phyloP scores from a whole-genome alignment of 2,888 invertebrate genomes.

The Boloria euphrosyne region DNA sequence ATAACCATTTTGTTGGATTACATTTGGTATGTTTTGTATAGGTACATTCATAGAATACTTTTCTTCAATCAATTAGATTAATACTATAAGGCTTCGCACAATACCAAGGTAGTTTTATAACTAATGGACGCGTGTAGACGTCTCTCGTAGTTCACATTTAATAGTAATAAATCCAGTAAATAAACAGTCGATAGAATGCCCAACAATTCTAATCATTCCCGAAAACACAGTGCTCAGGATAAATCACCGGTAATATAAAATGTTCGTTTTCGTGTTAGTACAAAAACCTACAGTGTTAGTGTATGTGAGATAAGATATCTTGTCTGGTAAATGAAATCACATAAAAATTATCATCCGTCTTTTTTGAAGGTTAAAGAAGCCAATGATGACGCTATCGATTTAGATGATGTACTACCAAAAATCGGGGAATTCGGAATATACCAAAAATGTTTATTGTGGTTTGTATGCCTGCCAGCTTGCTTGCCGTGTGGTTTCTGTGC shows the following conservation, averaged over 20 bases:
- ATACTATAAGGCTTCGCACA: slow-evolving; percentile 66
- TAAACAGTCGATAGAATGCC: slow-evolving; percentile 32
- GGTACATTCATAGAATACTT: slow-evolving; percentile 43
- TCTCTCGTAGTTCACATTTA: slow-evolving; percentile 33
- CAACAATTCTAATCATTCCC: slow-evolving; percentile 32
- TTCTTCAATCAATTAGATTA: slow-evolving; percentile 76
- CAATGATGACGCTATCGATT: slow-evolving; percentile 83
- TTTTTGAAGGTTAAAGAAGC: slow-evolving; percentile 64
- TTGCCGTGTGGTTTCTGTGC: slow-evolving; percentile 96
- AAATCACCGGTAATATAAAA: slow-evolving; percentile 54
- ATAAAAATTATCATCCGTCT: slow-evolving; percentile 27
- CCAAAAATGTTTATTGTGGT: slow-evolving; percentile 91
- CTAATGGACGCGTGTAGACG: slow-evolving; percentile 53
- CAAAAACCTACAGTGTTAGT: not conserved
- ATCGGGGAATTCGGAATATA: slow-evolving; percentile 95
- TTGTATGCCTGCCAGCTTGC: slow-evolving; percentile 94
- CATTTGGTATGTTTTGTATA: slow-evolving; percentile 36
- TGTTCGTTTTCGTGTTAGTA: slow-evolving; percentile 12
- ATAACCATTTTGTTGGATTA: slow-evolving; percentile 17
- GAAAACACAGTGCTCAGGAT: slow-evolving; percentile 53
- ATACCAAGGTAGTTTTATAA: slow-evolving; percentile 57
- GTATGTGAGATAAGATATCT: not conserved
- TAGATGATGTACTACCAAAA: slow-evolving; percentile 92
- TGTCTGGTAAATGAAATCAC: slow-evolving; percentile 4
- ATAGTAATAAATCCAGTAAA: slow-evolving; percentile 25